Evolutionary conservation across 2,888 invertebrate genomes (phyloP).

Genomic region (Sinotaia quadrata): DNA sequence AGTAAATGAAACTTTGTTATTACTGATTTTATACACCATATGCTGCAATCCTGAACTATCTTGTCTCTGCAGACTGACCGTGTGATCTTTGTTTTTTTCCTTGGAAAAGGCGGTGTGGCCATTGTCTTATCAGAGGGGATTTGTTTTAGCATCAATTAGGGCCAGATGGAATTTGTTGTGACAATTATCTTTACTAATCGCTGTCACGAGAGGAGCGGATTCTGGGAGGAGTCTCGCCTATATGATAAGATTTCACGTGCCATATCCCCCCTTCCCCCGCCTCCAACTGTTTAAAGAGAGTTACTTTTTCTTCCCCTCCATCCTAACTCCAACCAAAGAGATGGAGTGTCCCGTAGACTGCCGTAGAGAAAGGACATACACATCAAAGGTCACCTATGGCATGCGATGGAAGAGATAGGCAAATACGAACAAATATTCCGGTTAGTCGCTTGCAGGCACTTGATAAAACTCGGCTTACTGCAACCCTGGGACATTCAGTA

Average conservation of each 20-base stretch:
- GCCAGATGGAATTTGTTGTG: slow-evolving; percentile 36
- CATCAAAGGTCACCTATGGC: slow-evolving; percentile 9
- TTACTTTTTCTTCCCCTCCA: neutral
- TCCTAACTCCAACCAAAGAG: no score
- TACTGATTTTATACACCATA: no score
- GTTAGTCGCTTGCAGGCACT: neutral
- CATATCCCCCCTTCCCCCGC: neutral
- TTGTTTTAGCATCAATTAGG: slow-evolving; percentile 38
- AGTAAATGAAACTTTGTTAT: no score
- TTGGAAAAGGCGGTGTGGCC: slow-evolving; percentile 5
- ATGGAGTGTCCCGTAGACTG: neutral
- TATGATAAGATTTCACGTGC: slow-evolving; percentile 23
- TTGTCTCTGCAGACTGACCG: slow-evolving; percentile 12
- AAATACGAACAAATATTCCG: slow-evolving; percentile 9
- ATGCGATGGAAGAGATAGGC: slow-evolving; percentile 3
- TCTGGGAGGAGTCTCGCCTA: slow-evolving; percentile 22
- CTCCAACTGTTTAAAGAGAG: neutral
- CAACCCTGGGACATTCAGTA: neutral
- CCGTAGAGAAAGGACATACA: neutral
- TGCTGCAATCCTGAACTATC: no score
- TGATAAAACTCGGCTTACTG: neutral
- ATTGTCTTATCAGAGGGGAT: slow-evolving; percentile 22
- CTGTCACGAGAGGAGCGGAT: slow-evolving; percentile 11
- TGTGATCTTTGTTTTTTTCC: slow-evolving; percentile 27
- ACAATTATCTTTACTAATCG: slow-evolving; percentile 34